Percentiles rank a stretch among this genome's conserved stretches.
Evolutionary conservation across 2,113 vertebrate genomes (phyloP).

Genomic region (Labeo catla): DNA sequence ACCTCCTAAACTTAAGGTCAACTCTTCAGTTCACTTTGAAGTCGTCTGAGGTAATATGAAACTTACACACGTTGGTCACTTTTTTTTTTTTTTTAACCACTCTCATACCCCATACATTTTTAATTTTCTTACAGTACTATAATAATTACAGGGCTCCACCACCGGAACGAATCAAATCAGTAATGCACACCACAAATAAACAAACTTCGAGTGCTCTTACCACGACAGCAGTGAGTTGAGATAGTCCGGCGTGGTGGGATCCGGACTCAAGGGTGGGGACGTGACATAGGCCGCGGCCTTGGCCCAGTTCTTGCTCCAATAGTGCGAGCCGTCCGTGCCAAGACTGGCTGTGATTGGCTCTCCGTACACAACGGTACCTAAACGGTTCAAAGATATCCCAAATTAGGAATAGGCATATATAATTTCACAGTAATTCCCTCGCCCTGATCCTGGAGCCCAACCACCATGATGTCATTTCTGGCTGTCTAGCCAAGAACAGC

Average conservation of each 20-base stretch:
- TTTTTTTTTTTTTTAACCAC: background rate
- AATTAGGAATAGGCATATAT: conserved; percentile 11
- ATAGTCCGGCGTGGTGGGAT: conserved; percentile 96
- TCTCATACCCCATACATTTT: background rate
- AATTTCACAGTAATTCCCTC: conserved; percentile 16
- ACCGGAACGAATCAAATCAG: background rate
- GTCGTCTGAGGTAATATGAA: background rate
- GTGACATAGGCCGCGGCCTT: conserved; percentile 97
- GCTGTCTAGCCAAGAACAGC: conserved; percentile 33
- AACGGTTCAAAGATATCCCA: background rate
- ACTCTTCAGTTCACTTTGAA: background rate
- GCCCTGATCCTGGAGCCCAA: conserved; percentile 30
- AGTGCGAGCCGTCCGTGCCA: conserved; percentile 95
- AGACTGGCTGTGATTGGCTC: conserved; percentile 96
- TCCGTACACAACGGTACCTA: conserved; percentile 95
- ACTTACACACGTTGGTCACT: no score
- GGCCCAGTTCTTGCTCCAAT: conserved; percentile 99
- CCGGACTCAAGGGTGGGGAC: conserved; percentile 93
- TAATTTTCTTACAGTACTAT: background rate
- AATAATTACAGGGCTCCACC: background rate
- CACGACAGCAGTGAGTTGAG: conserved; percentile 96
- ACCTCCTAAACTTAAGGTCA: background rate
- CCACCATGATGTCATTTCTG: conserved; percentile 14
- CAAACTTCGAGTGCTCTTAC: conserved; percentile 72
- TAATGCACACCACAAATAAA: background rate